These are phyloP conservation scores for Theocolax elegans DNA, from an alignment of 1,140 invertebrate species.

Conservation along the genomic window DNA sequence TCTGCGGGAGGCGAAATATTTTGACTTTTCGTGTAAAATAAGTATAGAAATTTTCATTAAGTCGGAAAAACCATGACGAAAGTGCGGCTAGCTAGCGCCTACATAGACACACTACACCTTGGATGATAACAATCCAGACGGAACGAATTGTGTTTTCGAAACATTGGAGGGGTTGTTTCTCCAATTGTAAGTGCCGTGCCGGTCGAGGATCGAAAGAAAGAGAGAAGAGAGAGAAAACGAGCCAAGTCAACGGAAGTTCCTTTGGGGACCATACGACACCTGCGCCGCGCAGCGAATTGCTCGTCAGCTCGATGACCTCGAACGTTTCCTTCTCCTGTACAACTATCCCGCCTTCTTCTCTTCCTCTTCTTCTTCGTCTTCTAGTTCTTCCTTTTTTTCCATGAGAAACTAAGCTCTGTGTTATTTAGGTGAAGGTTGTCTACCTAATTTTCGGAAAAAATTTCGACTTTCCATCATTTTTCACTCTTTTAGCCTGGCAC, in stretches of 20 bases:
- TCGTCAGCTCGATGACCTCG: slow-evolving; percentile 43
- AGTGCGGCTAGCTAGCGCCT: slow-evolving; percentile 43
- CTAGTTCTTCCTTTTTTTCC: background rate
- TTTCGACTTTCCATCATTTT: slow-evolving; percentile 24
- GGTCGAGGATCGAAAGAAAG: too few relatives aligned
- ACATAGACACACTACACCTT: too few relatives aligned
- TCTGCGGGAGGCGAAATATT: slow-evolving; percentile 35
- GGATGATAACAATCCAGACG: slow-evolving; percentile 54
- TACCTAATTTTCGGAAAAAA: background rate
- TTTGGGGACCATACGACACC: slow-evolving; percentile 38
- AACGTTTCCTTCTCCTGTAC: background rate
- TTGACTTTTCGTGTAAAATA: slow-evolving; percentile 38
- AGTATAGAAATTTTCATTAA: slow-evolving; percentile 24
- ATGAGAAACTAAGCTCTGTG: background rate
- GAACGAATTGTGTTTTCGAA: slow-evolving; percentile 62
- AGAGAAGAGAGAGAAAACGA: background rate
- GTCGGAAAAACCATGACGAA: slow-evolving; percentile 47
- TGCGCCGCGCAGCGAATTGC: slow-evolving; percentile 41
- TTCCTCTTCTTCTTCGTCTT: background rate
- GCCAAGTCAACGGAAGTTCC: slow-evolving; percentile 46
- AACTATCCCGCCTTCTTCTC: too few relatives aligned
- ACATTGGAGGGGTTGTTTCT: slow-evolving; percentile 46
- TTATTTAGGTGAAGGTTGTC: slow-evolving; percentile 34
- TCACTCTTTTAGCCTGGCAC: slow-evolving; percentile 10
- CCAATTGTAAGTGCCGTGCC: too few relatives aligned